Base-by-base conservation (phyloP, 2,113 vertebrate genomes). In the Trematomus loennbergii region DNA sequence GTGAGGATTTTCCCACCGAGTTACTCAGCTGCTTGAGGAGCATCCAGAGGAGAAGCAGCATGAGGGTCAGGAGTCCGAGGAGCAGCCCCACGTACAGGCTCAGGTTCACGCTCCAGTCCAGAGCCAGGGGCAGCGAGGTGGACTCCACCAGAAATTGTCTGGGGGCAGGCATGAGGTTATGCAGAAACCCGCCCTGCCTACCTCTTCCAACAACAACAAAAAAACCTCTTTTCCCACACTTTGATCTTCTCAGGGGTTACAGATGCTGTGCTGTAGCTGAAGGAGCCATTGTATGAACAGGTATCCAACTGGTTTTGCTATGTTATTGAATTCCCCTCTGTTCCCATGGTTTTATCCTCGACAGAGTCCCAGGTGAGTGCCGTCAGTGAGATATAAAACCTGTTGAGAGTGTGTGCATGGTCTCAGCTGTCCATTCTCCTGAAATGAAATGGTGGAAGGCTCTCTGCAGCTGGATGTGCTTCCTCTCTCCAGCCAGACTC, bases 51-150 rank as follows among this genome's bases (percentile, higher is more conserved):
- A 98, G 93, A 2, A 98, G 94, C 83, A 95, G 85, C 75, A 98
- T 91, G 1, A 98, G 87, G 3, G 95, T 91, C 58, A 98, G 90
- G 61, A 98, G 91, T n/a, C 95, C 93, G 1, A 97, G 78, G 0
- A 98, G 83, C 22, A 97, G 93, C 59, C 95, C 96, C 87, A 98
- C 83, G 73, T 98, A 99, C 75, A 98, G 78, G 81, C 95, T 93
- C 81, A 99, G 57, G 90, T 97, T 97, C 94, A 95, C 95, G 79
- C 96, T 93, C 97, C 97, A 96, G 91, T 95, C 95, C 93, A 97
- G 91, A 18, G 90, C 66, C 82, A 96, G 63, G 12, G 94, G 95
- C 89, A 94, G 86, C 11, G 94, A 94, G 73, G 94, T 95, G 92
- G 95, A 95, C 0, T 89, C 81, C 87, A 93, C 90, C 75, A 94